Base-by-base conservation (phyloP, 2,113 vertebrate species). In the Procavia capensis region DNA sequence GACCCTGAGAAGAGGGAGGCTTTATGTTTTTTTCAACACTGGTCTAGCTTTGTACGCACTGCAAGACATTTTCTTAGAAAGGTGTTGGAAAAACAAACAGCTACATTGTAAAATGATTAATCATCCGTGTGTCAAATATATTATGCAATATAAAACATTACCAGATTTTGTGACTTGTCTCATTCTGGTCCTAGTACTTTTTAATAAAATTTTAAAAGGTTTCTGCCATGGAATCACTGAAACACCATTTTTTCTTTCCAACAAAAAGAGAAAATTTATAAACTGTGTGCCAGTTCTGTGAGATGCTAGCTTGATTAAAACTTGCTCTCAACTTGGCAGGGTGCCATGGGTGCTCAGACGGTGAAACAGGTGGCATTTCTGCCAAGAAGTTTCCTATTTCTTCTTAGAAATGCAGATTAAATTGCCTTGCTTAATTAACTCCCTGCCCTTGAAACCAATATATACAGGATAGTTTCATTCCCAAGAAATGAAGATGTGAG, bases 231-330 rank as follows among this genome's bases (percentile, higher is more conserved):
- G 25, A 93, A 92, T 93, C 59, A 93, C 89, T 43, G 47, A 80
- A 94, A 85, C 85, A 24, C 70, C 59, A 57, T 79, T 89, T 92
- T 95, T 39, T 59, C 50, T 24, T 84, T 96, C n/a, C 47, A 63
- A 68, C 20, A 95, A 72, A 95, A 94, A 84, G n/a, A 78, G 85
- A 88, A 96, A 96, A 82, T 92, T 97, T 85, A 96, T 85, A 92
- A 96, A 59, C 59, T 74, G 41, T 59, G 16, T 25, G 10, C 47
- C 54, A 68, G 61, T 84, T 92, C 90, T 82, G 3, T 50, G 36
- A 94, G 80, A 85, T 90, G 36, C 70, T 75, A 91, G n/a, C 64
- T 81, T 93, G 78, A 96, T 93, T 92, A 92, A 91, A 94, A 94
- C 81, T 75, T 92, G 50, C 92, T 97, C 85, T 94, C 59, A 43